phyloP scores from a whole-genome alignment of 2,113 vertebrate species.

The Nyctibius bracteatus region DNA sequence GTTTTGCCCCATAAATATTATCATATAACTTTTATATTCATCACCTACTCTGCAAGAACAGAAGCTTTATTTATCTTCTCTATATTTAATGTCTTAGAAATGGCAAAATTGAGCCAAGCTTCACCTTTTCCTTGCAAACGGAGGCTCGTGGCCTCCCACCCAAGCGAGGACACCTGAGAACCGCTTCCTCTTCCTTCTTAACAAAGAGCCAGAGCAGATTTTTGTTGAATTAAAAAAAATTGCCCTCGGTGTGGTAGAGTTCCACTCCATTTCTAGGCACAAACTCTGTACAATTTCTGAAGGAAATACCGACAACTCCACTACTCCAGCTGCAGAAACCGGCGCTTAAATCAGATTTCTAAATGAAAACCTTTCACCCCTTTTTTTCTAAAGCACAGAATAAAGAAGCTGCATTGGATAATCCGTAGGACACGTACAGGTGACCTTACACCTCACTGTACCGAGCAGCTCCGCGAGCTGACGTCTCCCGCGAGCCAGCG shows the following conservation, averaged over 20 bases:
- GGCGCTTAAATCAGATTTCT: background rate
- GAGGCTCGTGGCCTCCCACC: rapidly evolving
- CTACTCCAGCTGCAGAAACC: background rate
- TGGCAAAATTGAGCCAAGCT: background rate
- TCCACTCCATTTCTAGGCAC: rapidly evolving
- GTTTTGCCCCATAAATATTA: background rate
- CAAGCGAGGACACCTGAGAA: rapidly evolving
- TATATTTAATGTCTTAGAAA: background rate
- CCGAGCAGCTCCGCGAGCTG: background rate
- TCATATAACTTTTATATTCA: rapidly evolving
- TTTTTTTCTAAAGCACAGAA: background rate
- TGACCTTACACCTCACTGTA: rapidly evolving
- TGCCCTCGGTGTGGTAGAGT: rapidly evolving
- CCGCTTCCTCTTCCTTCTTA: background rate
- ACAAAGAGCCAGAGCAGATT: background rate
- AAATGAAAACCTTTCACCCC: too few species aligned
- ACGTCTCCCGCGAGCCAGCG: background rate
- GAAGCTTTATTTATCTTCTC: background rate
- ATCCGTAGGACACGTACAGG: background rate
- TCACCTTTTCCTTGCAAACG: background rate
- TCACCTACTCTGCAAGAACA: background rate
- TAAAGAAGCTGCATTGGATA: rapidly evolving
- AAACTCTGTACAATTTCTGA: background rate
- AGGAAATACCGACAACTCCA: background rate
- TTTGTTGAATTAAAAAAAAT: background rate